Evolutionary conservation across 2,888 invertebrate genomes (phyloP), one percentile per base, ranked within the genome.

Genomic region (Lasioglossum marginatum): DNA sequence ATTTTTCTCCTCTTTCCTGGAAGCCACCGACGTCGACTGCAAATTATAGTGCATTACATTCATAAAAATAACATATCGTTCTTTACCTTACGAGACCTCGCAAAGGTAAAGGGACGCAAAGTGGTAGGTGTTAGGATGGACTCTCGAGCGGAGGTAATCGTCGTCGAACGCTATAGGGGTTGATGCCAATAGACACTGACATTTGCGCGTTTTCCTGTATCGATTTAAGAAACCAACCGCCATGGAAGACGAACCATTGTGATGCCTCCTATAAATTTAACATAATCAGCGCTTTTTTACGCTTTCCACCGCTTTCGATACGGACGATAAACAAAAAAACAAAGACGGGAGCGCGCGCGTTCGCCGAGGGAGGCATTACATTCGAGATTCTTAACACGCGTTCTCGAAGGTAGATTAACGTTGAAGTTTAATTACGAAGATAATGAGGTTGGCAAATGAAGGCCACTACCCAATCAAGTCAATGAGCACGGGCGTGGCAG

Each of bases 31-130:
- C 76, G 74, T 75, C 73, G 83, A 70, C 79, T 82, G 76, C 81
- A 87, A 90, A 91, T 88, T 88, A 83, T 81, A 86, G 74, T 71
- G 81, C 73, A 78, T 52, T 71, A 75, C 83, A 75, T 83, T 85
- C 57, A 52, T 79, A 86, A 89, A 89, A 91, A 88, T 88, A 85
- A 81, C 91, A 70, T 88, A 89, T 83, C 88, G 85, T 89, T n/a
- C n/a, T n/a, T n/a, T n/a, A 87, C 89, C 83, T 87, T 71, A 71
- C 72, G 43, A 57, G 86, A 71, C 77, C 73, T 77, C 60, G 78
- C 60, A 84, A 90, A 88, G 89, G 83, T 78, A 91, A 87, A 87
- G 79, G 70, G 68, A 88, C 77, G 85, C 40, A 88, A 88, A 89
- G 82, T 80, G 82, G 79, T 82, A 79, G 88, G 86, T 81, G 89